A percentile compares a stretch with the other conserved stretches of the same genome.
Evolutionary conservation across 2,113 vertebrate species (phyloP).

Genomic region (Strix uralensis): DNA sequence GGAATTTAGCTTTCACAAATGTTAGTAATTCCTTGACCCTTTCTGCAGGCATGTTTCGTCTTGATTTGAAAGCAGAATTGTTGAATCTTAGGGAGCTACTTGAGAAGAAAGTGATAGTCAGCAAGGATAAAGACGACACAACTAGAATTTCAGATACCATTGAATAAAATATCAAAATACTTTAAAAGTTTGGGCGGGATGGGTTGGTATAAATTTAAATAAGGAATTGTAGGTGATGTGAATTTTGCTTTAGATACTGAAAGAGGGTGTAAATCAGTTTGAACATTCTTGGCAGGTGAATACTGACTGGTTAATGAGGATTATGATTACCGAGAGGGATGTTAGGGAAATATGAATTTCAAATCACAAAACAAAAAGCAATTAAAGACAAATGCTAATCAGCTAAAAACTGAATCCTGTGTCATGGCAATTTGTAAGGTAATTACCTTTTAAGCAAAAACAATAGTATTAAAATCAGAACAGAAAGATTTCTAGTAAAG

Average conservation of each 20-base stretch:
- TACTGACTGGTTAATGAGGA: neutral
- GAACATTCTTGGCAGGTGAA: neutral
- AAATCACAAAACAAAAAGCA: neutral
- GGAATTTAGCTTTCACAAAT: neutral
- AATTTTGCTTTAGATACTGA: neutral
- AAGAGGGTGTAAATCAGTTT: neutral
- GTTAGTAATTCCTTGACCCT: neutral
- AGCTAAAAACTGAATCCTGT: neutral
- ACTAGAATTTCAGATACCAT: neutral
- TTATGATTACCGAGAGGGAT: neutral
- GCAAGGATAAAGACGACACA: neutral
- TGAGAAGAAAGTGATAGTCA: neutral
- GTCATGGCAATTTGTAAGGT: neutral
- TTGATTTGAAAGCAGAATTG: neutral
- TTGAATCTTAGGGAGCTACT: neutral
- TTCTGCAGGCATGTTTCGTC: neutral
- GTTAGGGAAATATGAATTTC: neutral
- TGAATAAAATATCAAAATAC: neutral
- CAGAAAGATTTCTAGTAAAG: neutral
- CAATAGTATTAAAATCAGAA: neutral
- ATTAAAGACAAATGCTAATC: neutral
- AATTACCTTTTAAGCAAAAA: neutral
- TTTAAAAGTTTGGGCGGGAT: neutral
- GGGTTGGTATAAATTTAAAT: neutral
- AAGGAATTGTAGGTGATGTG: neutral